phyloP scores from a whole-genome alignment of 2,888 invertebrate genomes.

The Coelopa pilipes region DNA sequence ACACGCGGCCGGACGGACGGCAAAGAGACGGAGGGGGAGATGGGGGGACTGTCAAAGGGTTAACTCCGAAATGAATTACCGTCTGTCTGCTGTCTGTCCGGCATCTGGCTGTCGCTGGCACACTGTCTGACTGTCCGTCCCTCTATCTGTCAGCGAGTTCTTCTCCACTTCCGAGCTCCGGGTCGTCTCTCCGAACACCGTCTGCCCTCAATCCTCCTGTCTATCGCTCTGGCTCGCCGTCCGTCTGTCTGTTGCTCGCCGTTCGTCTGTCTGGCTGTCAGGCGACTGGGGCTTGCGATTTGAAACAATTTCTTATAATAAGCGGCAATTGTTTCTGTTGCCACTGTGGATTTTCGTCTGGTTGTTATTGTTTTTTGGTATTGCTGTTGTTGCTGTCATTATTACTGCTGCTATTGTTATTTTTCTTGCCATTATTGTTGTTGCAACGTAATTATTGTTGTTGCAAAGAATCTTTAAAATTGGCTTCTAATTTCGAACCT shows the following conservation, averaged over 20 bases:
- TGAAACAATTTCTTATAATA: slow-evolving; percentile 16
- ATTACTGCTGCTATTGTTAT: slow-evolving; percentile 3
- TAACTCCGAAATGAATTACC: slow-evolving; percentile 23
- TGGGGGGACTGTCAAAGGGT: slow-evolving; percentile 21
- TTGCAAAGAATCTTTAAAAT: slow-evolving; percentile 25
- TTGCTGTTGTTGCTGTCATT: not conserved
- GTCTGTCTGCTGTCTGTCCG: not conserved
- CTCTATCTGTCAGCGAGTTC: no score
- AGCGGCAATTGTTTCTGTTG: slow-evolving; percentile 26
- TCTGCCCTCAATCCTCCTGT: not conserved
- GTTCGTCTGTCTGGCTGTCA: slow-evolving; percentile 3
- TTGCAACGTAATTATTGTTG: slow-evolving; percentile 23
- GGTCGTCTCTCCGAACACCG: slow-evolving; percentile 4
- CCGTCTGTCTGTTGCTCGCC: not conserved
- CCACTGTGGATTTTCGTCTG: not conserved
- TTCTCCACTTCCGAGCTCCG: no score
- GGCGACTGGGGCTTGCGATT: not conserved
- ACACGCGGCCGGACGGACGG: slow-evolving; percentile 12
- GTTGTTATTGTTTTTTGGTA: slow-evolving; percentile 19
- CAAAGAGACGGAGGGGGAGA: not conserved
- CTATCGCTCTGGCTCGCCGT: not conserved
- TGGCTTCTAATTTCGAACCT: slow-evolving; percentile 25
- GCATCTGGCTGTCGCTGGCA: no score
- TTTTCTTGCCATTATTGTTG: slow-evolving; percentile 10
- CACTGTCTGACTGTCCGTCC: no score